Evolutionary conservation across 2,888 invertebrate species (phyloP), one percentile per base, ranked within the genome.

Genomic region (Orthonychiurus folsomi): DNA sequence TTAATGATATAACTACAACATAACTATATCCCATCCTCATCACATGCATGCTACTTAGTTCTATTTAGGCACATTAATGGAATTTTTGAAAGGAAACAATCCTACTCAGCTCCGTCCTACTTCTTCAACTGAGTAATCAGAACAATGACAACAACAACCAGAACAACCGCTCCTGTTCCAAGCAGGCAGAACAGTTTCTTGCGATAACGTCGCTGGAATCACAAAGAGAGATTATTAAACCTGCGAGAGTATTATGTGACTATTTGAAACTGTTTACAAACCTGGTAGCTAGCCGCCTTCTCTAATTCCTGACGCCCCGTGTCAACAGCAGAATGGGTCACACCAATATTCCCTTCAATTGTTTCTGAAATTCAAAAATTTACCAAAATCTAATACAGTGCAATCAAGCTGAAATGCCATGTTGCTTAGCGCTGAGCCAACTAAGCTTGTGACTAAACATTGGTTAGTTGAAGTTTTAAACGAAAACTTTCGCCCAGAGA

Each of bases 271-370:
- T n/a, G n/a, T n/a, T n/a, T n/a, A n/a, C n/a, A n/a, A n/a, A 86
- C 86, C 78, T 89, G 88, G 79, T 89, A 86, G 71, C 84, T 82
- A 37, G 86, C 84, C 21, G 92, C 93, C 76, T 90, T 90, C n/a
- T 84, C 80, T 52, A 93, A 77, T 74, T 93, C 86, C 67, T 85
- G 84, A 3, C 83, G 82, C 0, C 89, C 93, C n/a, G 84, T 78
- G 75, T 90, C 90, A 2, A 93, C 88, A 73, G 87, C 83, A 1
- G 83, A 83, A 59, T 84, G 82, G 1, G 87, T 85, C 64, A 83
- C 81, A 74, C 90, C 89, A 74, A 93, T 86, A 78, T 85, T 86
- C 73, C 83, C 85, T 76, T 91, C 91, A 71, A 93, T 89, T 3
- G 86, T 84, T 77, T 89, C 93, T 93, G 78, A 24, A 79, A 79